A percentile compares a stretch with the other conserved stretches of the same genome.
phyloP scores from a whole-genome alignment of 2,113 vertebrate genomes.

The Bubo bubo region DNA sequence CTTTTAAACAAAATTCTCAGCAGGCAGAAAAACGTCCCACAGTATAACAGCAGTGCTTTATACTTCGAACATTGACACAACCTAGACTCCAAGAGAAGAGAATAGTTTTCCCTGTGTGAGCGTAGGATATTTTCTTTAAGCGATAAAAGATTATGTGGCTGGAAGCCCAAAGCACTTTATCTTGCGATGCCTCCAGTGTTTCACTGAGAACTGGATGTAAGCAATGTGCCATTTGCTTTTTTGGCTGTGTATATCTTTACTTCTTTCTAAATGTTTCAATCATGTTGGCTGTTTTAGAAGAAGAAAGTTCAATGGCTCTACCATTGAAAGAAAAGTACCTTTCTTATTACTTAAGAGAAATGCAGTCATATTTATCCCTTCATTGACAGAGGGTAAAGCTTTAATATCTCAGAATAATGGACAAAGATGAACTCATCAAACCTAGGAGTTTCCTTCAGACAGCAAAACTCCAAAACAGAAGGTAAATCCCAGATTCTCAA shows the following conservation, averaged over 20 bases:
- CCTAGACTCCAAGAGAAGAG: neutral
- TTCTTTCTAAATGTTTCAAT: constrained; percentile 24
- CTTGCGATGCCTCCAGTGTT: constrained; percentile 32
- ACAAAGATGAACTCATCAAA: neutral
- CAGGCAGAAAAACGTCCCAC: neutral
- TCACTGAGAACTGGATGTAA: constrained; percentile 39
- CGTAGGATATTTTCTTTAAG: constrained; percentile 53
- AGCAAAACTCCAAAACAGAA: neutral
- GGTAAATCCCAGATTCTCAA: neutral
- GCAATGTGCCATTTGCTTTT: constrained; percentile 54
- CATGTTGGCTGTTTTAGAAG: neutral
- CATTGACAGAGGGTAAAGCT: neutral
- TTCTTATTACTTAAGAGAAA: constrained; percentile 47
- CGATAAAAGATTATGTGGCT: constrained; percentile 45
- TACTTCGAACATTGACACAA: neutral
- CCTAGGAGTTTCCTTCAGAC: neutral
- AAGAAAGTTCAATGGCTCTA: constrained; percentile 27
- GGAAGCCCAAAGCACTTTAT: constrained; percentile 67
- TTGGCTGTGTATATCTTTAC: constrained; percentile 3
- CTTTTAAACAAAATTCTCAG: neutral
- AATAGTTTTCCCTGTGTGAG: constrained; percentile 10
- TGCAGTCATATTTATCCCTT: neutral
- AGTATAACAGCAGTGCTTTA: neutral
- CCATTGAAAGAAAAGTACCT: constrained; percentile 16
- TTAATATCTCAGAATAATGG: neutral